These are phyloP conservation scores for Artibeus lituratus DNA, from an alignment of 2,797 vertebrate genomes.

Conservation along the genomic window DNA sequence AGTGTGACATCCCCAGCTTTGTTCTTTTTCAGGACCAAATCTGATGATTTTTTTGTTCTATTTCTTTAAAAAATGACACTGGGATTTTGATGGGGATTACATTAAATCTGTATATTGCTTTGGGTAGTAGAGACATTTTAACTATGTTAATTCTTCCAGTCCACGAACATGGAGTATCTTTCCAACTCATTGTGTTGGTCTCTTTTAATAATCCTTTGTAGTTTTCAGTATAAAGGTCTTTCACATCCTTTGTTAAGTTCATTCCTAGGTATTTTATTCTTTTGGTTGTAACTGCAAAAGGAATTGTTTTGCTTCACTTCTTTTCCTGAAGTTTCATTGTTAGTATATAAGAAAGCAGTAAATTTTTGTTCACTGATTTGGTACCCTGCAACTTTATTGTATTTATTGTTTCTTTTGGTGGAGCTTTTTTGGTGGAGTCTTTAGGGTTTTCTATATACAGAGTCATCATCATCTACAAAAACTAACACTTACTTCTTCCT, in stretches of 20 bases:
- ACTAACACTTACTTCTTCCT: background rate
- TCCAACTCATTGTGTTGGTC: background rate
- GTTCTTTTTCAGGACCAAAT: background rate
- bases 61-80: background rate
- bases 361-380: background rate
- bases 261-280: background rate
- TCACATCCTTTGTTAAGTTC: background rate
- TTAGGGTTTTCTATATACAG: background rate
- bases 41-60: background rate
- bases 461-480: background rate
- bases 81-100: background rate
- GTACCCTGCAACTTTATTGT: background rate
- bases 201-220: background rate
- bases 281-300: background rate
- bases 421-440: too few species aligned
- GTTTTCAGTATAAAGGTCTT: background rate
- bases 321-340: background rate
- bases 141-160: background rate
- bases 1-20: background rate
- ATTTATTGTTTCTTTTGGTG: background rate
- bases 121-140: background rate
- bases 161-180: background rate
- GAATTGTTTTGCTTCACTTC: background rate
- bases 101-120: background rate
- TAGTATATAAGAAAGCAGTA: background rate